These are phyloP conservation scores for Cynodonichthys magdalenae DNA, from an alignment of 2,797 vertebrate species.

Conservation along the genomic window DNA sequence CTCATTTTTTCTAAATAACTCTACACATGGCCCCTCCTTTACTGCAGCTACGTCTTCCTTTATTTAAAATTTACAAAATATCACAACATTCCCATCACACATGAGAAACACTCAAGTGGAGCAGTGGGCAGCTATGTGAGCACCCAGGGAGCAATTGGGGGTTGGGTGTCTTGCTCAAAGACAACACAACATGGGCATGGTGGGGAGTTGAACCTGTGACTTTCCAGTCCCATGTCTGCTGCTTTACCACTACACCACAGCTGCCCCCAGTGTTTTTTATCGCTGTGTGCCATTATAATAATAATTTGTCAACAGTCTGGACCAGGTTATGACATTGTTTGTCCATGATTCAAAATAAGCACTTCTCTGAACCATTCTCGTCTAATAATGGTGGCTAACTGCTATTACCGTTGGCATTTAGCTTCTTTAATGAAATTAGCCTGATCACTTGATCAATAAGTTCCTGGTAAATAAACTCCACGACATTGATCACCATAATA, in stretches of 20 bases:
- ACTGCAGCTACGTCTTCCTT: constrained; percentile 9
- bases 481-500: constrained; percentile 21
- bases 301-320: constrained; percentile 17
- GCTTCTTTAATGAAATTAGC: constrained; percentile 60
- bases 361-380: constrained; percentile 17
- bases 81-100: too few species aligned
- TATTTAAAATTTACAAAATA: neutral
- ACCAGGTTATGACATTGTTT: constrained; percentile 40
- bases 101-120: too few species aligned
- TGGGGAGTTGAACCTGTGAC: too few species aligned
- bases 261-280: too few species aligned
- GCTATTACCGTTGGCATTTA: constrained; percentile 65
- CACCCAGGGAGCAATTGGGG: too few species aligned
- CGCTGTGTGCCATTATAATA: constrained; percentile 4
- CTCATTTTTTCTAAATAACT: constrained; percentile 17
- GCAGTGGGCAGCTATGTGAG: too few species aligned
- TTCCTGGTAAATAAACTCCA: constrained; percentile 52
- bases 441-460: constrained; percentile 62
- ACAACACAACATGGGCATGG: too few species aligned
- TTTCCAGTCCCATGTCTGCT: too few species aligned
- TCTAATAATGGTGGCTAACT: constrained; percentile 43
- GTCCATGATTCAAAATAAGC: constrained; percentile 43
- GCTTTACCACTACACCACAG: too few species aligned
- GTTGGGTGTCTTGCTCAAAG: too few species aligned
- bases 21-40: neutral